Conservation (phyloP, 1,140 invertebrate genomes). For the Metopolophium dirhodum region DNA sequence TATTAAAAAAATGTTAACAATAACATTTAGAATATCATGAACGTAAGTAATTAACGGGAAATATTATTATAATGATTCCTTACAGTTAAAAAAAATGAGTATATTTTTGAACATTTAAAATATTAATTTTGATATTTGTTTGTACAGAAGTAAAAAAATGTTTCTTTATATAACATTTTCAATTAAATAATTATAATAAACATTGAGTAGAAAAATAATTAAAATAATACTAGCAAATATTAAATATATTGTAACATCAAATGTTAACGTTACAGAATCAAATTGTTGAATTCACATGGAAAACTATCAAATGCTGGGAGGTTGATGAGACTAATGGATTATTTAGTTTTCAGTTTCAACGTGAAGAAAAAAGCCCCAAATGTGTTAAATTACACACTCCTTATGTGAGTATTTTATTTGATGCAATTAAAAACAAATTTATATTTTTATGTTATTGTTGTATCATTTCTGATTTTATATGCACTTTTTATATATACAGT, state of each 20-base stretch:
- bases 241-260: too few species aligned
- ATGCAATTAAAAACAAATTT: conserved; percentile 2
- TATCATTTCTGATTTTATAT: neutral
- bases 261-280: conserved; percentile 67
- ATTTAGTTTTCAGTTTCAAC: conserved; percentile 85
- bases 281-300: conserved; percentile 86
- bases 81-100: too few species aligned
- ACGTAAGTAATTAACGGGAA: too few species aligned
- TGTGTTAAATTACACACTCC: conserved; percentile 90
- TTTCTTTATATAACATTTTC: neutral
- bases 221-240: neutral
- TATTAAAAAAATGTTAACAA: too few species aligned
- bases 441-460: neutral
- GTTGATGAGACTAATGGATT: conserved; percentile 90
- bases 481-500: conserved; percentile 66
- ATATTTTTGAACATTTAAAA: too few species aligned
- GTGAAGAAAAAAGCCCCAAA: conserved; percentile 80
- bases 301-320: conserved; percentile 81
- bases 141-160: neutral
- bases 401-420: conserved; percentile 76
- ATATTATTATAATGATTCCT: too few species aligned
- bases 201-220: conserved; percentile 54
- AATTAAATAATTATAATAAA: conserved; percentile 32
- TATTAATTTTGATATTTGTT: neutral
- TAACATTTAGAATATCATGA: too few species aligned